Percentiles rank a stretch among this genome's conserved stretches.
Conservation (phyloP, 2,797 vertebrate species). For the Moxostoma hubbsi region DNA sequence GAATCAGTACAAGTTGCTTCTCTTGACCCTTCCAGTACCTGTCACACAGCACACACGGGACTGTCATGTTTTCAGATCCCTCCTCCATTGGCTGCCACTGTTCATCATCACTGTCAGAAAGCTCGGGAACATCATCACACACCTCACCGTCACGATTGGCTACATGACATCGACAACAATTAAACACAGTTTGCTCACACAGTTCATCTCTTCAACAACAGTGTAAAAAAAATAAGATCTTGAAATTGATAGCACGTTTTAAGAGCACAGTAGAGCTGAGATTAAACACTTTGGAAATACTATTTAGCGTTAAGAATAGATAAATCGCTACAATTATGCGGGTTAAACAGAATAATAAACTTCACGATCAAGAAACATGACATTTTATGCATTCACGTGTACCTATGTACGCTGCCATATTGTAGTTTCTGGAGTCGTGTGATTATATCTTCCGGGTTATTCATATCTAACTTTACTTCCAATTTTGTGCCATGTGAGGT, state of each 20-base stretch:
- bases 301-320: background rate
- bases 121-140: constrained; percentile 71
- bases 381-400: constrained; percentile 73
- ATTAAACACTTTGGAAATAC: background rate
- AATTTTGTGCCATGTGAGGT: constrained; percentile 50
- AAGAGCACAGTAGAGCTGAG: background rate
- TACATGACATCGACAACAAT: background rate
- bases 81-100: constrained; percentile 80
- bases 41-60: constrained; percentile 89
- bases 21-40: constrained; percentile 64
- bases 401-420: constrained; percentile 75
- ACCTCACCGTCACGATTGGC: constrained; percentile 2
- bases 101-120: constrained; percentile 81
- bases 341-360: background rate
- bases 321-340: background rate
- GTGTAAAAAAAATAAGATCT: background rate
- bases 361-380: background rate
- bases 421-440: constrained; percentile 48
- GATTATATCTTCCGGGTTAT: constrained; percentile 70
- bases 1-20: background rate
- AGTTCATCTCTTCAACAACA: background rate
- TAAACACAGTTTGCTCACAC: background rate
- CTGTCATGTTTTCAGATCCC: constrained; percentile 58
- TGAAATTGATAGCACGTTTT: background rate
- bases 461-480: background rate